phyloP scores from a whole-genome alignment of 2,113 vertebrate genomes.

The Platycercus adscitus region DNA sequence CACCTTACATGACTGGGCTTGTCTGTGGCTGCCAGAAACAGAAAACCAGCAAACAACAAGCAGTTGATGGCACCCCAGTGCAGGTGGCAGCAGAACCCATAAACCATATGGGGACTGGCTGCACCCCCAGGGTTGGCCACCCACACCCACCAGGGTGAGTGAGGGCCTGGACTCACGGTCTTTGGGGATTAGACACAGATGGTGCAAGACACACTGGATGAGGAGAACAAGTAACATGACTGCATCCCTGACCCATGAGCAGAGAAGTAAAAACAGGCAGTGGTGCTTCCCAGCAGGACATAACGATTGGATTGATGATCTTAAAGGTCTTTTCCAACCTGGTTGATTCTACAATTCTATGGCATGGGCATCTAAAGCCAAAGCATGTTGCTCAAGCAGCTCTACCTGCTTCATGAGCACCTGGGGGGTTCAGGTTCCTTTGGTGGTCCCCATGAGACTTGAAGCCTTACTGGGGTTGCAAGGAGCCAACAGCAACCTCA shows the following conservation, averaged over 20 bases:
- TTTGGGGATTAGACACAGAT: rapidly evolving
- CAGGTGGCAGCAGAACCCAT: background rate
- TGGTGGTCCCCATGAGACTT: background rate
- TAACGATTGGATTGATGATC: background rate
- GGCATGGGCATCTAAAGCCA: background rate
- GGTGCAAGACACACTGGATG: background rate
- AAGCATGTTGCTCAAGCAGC: background rate
- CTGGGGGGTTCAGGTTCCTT: background rate
- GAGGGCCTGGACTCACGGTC: rapidly evolving
- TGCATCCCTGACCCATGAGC: rapidly evolving
- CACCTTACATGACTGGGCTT: background rate
- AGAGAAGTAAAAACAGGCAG: background rate
- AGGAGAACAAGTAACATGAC: background rate
- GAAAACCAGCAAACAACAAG: background rate
- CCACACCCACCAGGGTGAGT: rapidly evolving
- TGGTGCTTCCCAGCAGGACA: rapidly evolving
- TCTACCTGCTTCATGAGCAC: background rate
- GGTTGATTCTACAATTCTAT: background rate
- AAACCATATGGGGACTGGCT: rapidly evolving
- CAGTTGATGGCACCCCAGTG: rapidly evolving
- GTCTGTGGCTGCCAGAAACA: background rate
- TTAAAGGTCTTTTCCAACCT: background rate
- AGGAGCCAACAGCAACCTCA: background rate
- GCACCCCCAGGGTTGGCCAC: background rate
- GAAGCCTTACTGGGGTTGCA: background rate